Conservation (phyloP, 2,113 vertebrate genomes). For the Lampris incognitus region DNA sequence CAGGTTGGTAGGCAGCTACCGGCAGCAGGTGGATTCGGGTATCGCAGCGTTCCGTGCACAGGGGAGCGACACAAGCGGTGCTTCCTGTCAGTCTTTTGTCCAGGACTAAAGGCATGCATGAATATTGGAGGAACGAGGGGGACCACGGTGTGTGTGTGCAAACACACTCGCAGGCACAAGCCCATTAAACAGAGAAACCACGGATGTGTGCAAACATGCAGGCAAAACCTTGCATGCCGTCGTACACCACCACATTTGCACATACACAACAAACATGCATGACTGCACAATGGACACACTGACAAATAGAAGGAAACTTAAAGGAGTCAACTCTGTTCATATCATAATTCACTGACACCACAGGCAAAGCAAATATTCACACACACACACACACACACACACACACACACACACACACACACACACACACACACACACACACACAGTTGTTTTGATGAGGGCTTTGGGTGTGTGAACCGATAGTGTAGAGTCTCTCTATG, state of each 20-base stretch:
- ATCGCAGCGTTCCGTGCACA: conserved; percentile 44
- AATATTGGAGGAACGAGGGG: conserved; percentile 72
- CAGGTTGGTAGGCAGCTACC: conserved; percentile 18
- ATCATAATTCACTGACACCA: too few species aligned
- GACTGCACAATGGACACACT: not conserved
- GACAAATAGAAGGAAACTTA: too few species aligned
- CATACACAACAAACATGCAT: not conserved
- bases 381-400: too few species aligned
- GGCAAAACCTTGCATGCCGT: conserved; percentile 10
- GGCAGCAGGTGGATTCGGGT: conserved; percentile 55
- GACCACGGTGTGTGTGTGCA: conserved; percentile 15
- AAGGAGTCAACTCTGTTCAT: too few species aligned
- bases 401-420: not conserved
- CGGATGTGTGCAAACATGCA: conserved; percentile 10
- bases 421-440: not conserved
- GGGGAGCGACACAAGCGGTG: conserved; percentile 56
- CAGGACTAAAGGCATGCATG: conserved; percentile 60
- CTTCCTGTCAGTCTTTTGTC: conserved; percentile 61
- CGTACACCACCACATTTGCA: not conserved
- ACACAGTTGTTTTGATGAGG: not conserved
- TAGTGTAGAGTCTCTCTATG: not conserved
- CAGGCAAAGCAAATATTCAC: not conserved
- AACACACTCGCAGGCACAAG: conserved; percentile 5
- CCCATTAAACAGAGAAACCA: not conserved
- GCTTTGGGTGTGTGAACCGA: not conserved